Evolutionary conservation across 2,797 vertebrate genomes (phyloP), one percentile per base, ranked within the genome.

Genomic region (Bovichtus diacanthus): DNA sequence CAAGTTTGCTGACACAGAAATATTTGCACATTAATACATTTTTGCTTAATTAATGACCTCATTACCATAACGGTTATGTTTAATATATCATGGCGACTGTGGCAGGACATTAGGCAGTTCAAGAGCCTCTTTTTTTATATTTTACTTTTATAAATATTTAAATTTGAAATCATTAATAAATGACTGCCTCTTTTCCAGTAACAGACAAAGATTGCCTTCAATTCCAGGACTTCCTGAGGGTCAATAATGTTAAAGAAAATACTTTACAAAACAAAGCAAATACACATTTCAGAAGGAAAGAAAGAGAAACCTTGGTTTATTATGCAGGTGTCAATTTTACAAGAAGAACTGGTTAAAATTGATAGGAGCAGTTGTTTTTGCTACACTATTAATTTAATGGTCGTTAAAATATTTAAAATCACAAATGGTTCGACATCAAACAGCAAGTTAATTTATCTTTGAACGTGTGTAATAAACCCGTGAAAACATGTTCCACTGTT

Each of bases 1-100:
- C 61, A 47, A 64, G 39, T 53, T 6, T 65, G 53, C 46, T 71
- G 63, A 79, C 56, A 21, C 50, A 50, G 31, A 41, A 61, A 39
- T 73, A 68, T 56, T 49, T 62, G 63, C 11, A 56, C 16, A 43
- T 63, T 25, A 55, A 65, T 73, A 63, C 27, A 62, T 67, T 29
- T 53, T 67, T 54, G 11, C 53, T 21, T 61, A 19, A 66, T 59
- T 64, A 58, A 58, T 77, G 16, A 27, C 5, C n/a, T 46, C 2
- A 66, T 72, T 65, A 50, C 2, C 36, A 78, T 65, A 65, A 51
- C 6, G 34, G 6, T 47, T 38, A 18, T 34, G 50, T 54, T 72
- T 70, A 65, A 65, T 70, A 19, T 63, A 41, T 56, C 31, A 54
- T 5, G 13, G 23, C 36, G 38, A 56, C 25, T 58, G 23, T 51